Percentiles rank a stretch among this genome's conserved stretches.
These are phyloP conservation scores for Melanitta fusca DNA, from an alignment of 2,797 vertebrate species.

Conservation along the genomic window DNA sequence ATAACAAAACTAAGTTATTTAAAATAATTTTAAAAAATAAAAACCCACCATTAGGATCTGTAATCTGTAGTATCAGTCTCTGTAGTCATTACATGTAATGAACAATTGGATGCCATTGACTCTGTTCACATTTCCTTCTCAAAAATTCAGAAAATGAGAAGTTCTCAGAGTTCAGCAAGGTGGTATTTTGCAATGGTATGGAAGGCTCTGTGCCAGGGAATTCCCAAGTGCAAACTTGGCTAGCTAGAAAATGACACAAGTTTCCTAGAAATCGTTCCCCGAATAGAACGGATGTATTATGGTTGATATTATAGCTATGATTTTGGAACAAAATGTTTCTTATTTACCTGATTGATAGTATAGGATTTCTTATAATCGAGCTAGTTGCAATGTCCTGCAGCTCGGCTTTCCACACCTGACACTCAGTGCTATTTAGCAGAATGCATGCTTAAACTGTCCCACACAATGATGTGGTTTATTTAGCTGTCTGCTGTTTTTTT, in stretches of 20 bases:
- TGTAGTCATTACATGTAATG: background rate
- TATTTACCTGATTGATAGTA: background rate
- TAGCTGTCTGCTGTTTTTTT: background rate
- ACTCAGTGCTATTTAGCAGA: background rate
- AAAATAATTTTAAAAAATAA: background rate
- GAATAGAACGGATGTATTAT: background rate
- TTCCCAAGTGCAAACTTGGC: background rate
- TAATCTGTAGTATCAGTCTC: background rate
- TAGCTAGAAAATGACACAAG: background rate
- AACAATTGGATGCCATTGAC: background rate
- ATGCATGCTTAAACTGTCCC: fast-evolving
- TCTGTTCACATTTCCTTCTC: background rate
- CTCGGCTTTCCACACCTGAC: background rate
- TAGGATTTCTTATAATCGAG: background rate
- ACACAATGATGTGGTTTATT: background rate
- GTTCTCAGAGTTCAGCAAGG: background rate
- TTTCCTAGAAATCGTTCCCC: background rate
- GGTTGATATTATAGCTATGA: background rate
- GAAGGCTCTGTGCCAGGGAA: background rate
- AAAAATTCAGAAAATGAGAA: background rate
- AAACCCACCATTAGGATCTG: too few species aligned
- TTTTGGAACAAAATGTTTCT: background rate
- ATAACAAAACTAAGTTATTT: background rate
- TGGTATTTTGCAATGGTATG: fast-evolving
- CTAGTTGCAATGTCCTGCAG: background rate